Evolutionary conservation across 2,113 vertebrate species (phyloP).

Genomic region (Camarhynchus parvulus): DNA sequence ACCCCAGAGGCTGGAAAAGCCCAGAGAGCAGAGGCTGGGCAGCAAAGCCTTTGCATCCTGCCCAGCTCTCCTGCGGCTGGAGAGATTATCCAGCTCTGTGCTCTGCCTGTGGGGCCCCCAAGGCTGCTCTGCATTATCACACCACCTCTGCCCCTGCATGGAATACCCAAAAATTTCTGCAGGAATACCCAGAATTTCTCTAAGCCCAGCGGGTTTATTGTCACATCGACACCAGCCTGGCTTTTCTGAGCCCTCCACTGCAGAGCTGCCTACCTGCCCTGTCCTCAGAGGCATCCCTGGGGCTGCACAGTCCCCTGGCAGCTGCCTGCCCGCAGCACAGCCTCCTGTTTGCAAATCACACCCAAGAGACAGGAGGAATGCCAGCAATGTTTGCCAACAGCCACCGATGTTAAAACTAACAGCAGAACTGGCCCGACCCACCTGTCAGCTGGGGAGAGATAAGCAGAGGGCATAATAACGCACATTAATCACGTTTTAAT

Average conservation of each 20-base stretch:
- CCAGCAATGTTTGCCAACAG: background rate
- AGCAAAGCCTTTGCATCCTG: background rate
- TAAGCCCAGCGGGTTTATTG: rapidly evolving
- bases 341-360: background rate
- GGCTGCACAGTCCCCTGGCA: background rate
- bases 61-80: rapidly evolving
- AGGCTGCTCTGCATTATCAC: background rate
- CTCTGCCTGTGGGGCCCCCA: background rate
- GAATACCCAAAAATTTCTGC: rapidly evolving
- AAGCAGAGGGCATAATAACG: background rate
- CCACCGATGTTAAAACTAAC: background rate
- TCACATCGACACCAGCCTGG: background rate
- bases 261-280: background rate
- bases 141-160: background rate
- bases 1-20: background rate
- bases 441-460: background rate
- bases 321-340: background rate
- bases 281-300: background rate
- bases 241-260: background rate
- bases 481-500: background rate
- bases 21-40: rapidly evolving
- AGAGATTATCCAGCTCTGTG: background rate
- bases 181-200: rapidly evolving
- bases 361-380: background rate
- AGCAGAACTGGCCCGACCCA: slow-evolving; percentile 16